Evolutionary conservation across 2,113 vertebrate genomes (phyloP).

Genomic region (Ardeotis arabs): DNA sequence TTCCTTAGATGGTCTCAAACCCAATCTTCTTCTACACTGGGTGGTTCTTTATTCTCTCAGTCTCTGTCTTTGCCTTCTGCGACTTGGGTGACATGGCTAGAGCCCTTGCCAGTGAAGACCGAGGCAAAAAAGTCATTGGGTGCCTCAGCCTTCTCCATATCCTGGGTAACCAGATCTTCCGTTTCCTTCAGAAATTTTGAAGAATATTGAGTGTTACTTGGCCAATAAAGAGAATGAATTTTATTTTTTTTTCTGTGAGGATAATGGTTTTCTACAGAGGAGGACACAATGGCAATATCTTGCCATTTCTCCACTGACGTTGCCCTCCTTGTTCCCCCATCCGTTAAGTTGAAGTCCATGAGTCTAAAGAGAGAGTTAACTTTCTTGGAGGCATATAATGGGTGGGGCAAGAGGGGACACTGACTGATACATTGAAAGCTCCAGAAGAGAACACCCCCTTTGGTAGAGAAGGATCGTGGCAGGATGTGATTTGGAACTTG

Average conservation of each 20-base stretch:
- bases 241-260: conserved; percentile 1
- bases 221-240: neutral
- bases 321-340: neutral
- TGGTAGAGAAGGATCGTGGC: neutral
- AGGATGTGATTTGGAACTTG: neutral
- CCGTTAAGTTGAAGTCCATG: neutral
- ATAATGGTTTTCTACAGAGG: neutral
- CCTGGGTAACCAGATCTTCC: no score
- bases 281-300: neutral
- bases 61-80: no score
- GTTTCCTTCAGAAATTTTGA: no score
- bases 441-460: neutral
- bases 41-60: no score
- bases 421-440: neutral
- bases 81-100: no score
- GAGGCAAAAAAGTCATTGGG: no score
- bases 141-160: no score
- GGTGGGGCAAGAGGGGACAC: neutral
- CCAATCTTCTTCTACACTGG: no score
- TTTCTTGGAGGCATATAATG: neutral
- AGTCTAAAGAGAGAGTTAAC: neutral
- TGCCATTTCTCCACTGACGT: neutral
- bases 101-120: no score
- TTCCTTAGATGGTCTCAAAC: no score
- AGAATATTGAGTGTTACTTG: neutral